Evolutionary conservation across 2,113 vertebrate species (phyloP), one percentile per base, ranked within the genome.

Genomic region (Neodontobutis hainanensis): DNA sequence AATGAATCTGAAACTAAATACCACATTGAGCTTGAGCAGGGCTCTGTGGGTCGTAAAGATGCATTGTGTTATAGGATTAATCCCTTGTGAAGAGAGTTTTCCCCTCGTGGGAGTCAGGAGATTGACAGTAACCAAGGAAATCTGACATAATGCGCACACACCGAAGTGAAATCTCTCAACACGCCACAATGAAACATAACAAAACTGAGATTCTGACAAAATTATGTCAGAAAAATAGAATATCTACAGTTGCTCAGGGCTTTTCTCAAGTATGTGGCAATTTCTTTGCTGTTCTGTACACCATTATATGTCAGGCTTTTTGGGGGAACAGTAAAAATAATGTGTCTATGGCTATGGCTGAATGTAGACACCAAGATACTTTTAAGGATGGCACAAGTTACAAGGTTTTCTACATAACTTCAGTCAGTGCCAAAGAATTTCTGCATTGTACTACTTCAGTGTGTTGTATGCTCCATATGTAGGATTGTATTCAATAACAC

Each of bases 121-220:
- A 75, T 35, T 68, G 74, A 75, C 65, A 75, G 46, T 12, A 64
- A 70, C 57, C 59, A 60, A 35, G 59, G n/a, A 2, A 38, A 27
- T 4, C 42, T 73, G 65, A 71, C 46, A 60, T 52, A 65, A 81
- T 67, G 35, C 57, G 38, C 48, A 38, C 44, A 42, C 36, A 9
- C 12, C 35, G 32, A 69, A 50, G 58, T 55, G 43, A 63, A 70
- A 67, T 53, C 6, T 36, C n/a, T 57, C 50, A 68, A 58, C 15
- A 61, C 46, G 15, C 35, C 40, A 50, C 52, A 57, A 46, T 55
- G 11, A 58, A 70, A 69, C 5, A n/a, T 65, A 65, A 61, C 34
- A 75, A 61, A 69, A 57, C 2, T 12, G 11, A 72, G 53, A 27
- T 9, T 66, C 8, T 73, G 49, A 45, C 35, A 51, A 57, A 42